These are phyloP conservation scores for Phalacrocorax carbo DNA, from an alignment of 2,113 vertebrate species.

Conservation along the genomic window DNA sequence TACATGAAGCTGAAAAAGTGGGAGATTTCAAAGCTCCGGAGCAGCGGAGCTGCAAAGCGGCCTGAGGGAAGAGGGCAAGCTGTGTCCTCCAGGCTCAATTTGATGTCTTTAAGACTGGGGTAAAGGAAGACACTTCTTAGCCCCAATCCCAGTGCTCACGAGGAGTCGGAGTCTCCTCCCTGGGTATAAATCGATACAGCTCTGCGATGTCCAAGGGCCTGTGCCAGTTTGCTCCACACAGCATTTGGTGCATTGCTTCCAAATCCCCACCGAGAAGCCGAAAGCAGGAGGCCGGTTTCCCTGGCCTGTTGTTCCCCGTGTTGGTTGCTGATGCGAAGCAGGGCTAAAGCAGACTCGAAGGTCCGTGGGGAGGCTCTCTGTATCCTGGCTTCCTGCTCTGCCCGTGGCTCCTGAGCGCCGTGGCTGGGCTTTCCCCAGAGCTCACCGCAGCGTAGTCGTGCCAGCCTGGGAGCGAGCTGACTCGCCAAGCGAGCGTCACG, in stretches of 20 bases:
- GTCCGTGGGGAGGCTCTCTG: background rate
- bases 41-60: background rate
- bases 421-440: rapidly evolving
- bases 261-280: background rate
- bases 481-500: background rate
- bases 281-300: background rate
- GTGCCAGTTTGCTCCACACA: background rate
- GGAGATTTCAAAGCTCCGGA: background rate
- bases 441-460: rapidly evolving
- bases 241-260: background rate
- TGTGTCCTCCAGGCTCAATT: background rate
- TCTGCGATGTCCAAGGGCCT: background rate
- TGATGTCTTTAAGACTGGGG: too few relatives aligned
- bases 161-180: background rate
- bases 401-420: background rate
- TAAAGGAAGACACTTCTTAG: background rate
- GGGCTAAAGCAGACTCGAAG: too few relatives aligned
- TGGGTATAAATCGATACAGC: background rate
- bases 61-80: background rate
- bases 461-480: background rate
- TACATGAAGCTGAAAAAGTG: rapidly evolving
- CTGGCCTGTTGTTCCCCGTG: too few relatives aligned
- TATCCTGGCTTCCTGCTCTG: background rate
- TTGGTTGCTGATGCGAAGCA: background rate
- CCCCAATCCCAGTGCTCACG: rapidly evolving